Evolutionary conservation across 2,888 invertebrate species (phyloP).

Genomic region (Gandaritis pyraliata): DNA sequence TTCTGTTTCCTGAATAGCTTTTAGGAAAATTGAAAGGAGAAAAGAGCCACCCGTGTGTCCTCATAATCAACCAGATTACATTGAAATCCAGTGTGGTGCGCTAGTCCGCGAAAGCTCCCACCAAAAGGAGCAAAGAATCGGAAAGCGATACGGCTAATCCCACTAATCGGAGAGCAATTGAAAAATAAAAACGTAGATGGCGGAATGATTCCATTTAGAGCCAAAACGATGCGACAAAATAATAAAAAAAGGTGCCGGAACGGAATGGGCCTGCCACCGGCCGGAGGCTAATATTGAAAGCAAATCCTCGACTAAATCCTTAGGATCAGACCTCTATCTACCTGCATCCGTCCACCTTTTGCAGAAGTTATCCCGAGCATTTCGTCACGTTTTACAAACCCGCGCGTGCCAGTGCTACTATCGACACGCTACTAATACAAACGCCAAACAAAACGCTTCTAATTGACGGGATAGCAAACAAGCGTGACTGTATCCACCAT

Average conservation of each 20-base stretch:
- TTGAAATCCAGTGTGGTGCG: conserved; percentile 44
- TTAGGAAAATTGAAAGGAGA: background rate
- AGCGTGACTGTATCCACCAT: background rate
- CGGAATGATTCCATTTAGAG: conserved; percentile 83
- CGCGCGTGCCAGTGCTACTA: no score
- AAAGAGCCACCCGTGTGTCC: background rate
- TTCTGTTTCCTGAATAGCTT: no score
- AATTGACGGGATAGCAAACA: no score
- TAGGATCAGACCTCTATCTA: conserved; percentile 53
- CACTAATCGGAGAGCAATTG: conserved; percentile 84
- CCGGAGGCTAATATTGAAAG: conserved; percentile 84
- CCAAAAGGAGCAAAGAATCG: conserved; percentile 81
- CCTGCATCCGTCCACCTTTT: background rate
- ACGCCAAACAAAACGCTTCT: no score
- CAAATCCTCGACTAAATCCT: conserved; percentile 84
- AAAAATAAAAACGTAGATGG: conserved; percentile 86
- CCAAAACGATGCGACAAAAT: conserved; percentile 85
- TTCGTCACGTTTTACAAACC: no score
- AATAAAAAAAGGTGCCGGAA: conserved; percentile 82
- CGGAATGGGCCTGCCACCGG: conserved; percentile 68
- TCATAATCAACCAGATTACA: conserved; percentile 18
- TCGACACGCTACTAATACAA: no score
- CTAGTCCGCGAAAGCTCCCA: conserved; percentile 73
- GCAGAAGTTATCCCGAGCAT: background rate
- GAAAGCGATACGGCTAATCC: conserved; percentile 83